These are phyloP conservation scores for Entelurus aequoreus DNA, from an alignment of 2,113 vertebrate genomes.

Conservation along the genomic window DNA sequence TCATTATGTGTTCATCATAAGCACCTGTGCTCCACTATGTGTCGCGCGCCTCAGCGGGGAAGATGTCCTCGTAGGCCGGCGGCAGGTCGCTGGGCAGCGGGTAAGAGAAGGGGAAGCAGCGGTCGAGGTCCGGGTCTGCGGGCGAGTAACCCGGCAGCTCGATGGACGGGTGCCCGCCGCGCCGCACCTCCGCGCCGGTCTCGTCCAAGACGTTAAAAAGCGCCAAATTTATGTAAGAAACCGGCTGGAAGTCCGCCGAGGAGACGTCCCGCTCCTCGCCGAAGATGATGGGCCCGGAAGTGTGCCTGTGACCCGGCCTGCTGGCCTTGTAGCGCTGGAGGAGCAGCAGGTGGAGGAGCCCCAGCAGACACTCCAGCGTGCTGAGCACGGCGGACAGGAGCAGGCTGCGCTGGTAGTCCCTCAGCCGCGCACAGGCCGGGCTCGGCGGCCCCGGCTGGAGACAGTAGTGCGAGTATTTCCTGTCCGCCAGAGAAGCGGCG, in stretches of 20 bases:
- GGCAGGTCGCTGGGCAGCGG: slow-evolving; percentile 81
- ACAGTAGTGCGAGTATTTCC: slow-evolving; percentile 90
- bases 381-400: slow-evolving; percentile 89
- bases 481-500: slow-evolving; percentile 86
- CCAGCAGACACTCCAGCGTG: slow-evolving; percentile 86
- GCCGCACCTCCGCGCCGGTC: slow-evolving; percentile 83
- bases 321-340: slow-evolving; percentile 82
- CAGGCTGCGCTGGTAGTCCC: slow-evolving; percentile 86
- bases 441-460: slow-evolving; percentile 62
- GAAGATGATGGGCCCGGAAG: slow-evolving; percentile 76
- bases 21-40: slow-evolving; percentile 53
- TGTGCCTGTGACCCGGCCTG: slow-evolving; percentile 68
- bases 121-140: slow-evolving; percentile 83
- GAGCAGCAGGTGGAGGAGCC: slow-evolving; percentile 82
- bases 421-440: slow-evolving; percentile 80
- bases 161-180: slow-evolving; percentile 86
- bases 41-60: slow-evolving; percentile 75
- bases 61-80: slow-evolving; percentile 88
- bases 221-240: slow-evolving; percentile 90
- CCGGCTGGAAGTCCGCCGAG: slow-evolving; percentile 78
- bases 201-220: slow-evolving; percentile 80
- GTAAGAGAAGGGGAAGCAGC: slow-evolving; percentile 85
- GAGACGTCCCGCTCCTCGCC: slow-evolving; percentile 81
- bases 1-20: slow-evolving; percentile 26
- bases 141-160: slow-evolving; percentile 91